Evolutionary conservation across 2,113 vertebrate species (phyloP).

Genomic region (Pseudorhombus dupliciocellatus): DNA sequence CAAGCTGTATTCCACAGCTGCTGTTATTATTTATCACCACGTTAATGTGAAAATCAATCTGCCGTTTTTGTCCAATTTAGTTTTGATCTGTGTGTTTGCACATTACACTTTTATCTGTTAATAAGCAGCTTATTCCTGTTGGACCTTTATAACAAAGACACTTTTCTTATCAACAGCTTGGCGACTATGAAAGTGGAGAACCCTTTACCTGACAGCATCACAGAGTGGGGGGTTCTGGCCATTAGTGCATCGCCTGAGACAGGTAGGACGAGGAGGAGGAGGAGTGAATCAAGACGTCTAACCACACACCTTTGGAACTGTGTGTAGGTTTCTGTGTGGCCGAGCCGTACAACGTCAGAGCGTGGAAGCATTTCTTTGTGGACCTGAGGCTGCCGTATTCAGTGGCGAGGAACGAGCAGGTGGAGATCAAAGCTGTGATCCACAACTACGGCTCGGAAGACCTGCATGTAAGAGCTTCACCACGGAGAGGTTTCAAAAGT

Average conservation of each 20-base stretch:
- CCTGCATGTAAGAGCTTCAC: constrained; percentile 59
- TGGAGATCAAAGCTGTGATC: constrained; percentile 81
- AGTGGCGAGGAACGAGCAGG: constrained; percentile 79
- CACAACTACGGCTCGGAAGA: constrained; percentile 72
- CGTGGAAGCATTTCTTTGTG: constrained; percentile 77
- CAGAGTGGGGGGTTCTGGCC: constrained; percentile 80
- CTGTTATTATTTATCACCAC: no score
- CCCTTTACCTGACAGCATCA: constrained; percentile 80
- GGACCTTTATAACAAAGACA: background rate
- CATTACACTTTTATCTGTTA: no score
- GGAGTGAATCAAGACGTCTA: background rate
- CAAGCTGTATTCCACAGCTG: no score
- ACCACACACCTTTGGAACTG: background rate
- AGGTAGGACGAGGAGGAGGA: constrained; percentile 48
- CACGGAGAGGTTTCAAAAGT: no score
- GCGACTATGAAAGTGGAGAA: constrained; percentile 33
- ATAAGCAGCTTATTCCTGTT: no score
- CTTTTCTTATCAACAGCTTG: constrained; percentile 60
- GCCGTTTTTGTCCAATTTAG: no score
- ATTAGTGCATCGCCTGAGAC: constrained; percentile 75
- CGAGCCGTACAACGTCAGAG: constrained; percentile 74
- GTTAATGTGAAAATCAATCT: no score
- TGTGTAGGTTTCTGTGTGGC: constrained; percentile 82
- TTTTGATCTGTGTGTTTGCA: no score
- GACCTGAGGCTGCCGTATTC: constrained; percentile 82